phyloP scores from a whole-genome alignment of 2,888 invertebrate species.

The Epinotia ramella region DNA sequence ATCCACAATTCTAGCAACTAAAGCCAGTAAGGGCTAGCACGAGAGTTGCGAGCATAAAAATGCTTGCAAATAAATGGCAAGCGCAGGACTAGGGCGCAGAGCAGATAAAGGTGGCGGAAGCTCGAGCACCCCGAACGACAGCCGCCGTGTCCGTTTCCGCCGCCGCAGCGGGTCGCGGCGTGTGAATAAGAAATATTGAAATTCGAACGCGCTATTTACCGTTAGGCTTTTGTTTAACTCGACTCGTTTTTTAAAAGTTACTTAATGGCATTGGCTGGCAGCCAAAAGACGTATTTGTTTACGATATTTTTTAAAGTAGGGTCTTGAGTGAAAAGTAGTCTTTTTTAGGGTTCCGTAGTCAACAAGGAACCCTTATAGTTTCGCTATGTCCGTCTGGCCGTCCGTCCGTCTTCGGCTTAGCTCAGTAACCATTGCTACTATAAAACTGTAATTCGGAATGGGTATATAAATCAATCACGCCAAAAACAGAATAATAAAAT shows the following conservation, averaged over 20 bases:
- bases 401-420: too few species aligned
- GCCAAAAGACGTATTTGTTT: not conserved
- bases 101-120: slow-evolving; percentile 52
- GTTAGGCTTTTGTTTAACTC: slow-evolving; percentile 25
- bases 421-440: too few species aligned
- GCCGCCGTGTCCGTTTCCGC: slow-evolving; percentile 59
- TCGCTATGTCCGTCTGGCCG: too few species aligned
- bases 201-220: slow-evolving; percentile 23
- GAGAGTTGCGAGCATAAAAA: not conserved
- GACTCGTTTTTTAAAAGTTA: slow-evolving; percentile 2
- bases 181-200: slow-evolving; percentile 43
- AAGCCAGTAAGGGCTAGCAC: not conserved
- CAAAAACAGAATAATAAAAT: too few species aligned
- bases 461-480: too few species aligned
- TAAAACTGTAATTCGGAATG: too few species aligned
- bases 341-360: too few species aligned
- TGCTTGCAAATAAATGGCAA: slow-evolving; percentile 34
- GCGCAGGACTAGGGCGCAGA: slow-evolving; percentile 26
- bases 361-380: too few species aligned
- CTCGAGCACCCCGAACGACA: slow-evolving; percentile 58
- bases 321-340: not conserved
- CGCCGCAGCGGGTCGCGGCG: slow-evolving; percentile 41
- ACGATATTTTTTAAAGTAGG: not conserved
- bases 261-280: slow-evolving; percentile 5
- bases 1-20: too few species aligned